Base-by-base conservation (phyloP, 2,797 vertebrate genomes). In the Notamacropus eugenii region DNA sequence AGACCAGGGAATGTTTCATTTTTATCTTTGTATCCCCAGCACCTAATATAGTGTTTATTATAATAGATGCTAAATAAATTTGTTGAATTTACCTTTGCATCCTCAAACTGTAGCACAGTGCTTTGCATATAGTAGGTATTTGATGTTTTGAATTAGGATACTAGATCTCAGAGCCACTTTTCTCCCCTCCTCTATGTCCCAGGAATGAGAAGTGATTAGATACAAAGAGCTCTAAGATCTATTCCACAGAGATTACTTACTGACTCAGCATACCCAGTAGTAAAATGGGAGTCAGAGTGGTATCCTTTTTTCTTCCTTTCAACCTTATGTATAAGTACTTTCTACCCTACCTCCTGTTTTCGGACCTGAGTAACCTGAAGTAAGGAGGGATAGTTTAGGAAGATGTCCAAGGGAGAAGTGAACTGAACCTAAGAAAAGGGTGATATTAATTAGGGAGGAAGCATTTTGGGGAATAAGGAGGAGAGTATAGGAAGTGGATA, bases 221-320 rank as follows among this genome's bases (percentile, higher is more conserved):
- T 16, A 93, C 0, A 59, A 67, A 57, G 95, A 96, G 46, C 87
- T 93, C 40, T 34, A 19, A 82, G 67, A 24, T 98, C 97, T 98
- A 97, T 97, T 97, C 59, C 57, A 93, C 40, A 54, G 40, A 54
- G 16, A 90, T 29, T 24, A n/a, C n/a, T 40, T 90, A 92, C 50
- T 0, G 0, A 91, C 58, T 91, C 27, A 54, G 3, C 3, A 22
- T 6, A 57, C 29, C 91, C 95, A 40, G 28, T 87, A 54, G 31
- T 11, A 56, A 2, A 11, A 27, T 4, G 34, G 34, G 24, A 0
- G 4, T 50, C 55, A 50, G 0, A 4, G 34, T 87, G 40, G 54
- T 5, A 55, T 34, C 34, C 55, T 24, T 87, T 22, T 56, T 46
- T 28, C n/a, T 55, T 54, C 46, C 31, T 96, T 93, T 62, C 91